Evolutionary conservation across 2,888 invertebrate species (phyloP), one percentile per base, ranked within the genome.

Genomic region (Opisthograptis luteolata): DNA sequence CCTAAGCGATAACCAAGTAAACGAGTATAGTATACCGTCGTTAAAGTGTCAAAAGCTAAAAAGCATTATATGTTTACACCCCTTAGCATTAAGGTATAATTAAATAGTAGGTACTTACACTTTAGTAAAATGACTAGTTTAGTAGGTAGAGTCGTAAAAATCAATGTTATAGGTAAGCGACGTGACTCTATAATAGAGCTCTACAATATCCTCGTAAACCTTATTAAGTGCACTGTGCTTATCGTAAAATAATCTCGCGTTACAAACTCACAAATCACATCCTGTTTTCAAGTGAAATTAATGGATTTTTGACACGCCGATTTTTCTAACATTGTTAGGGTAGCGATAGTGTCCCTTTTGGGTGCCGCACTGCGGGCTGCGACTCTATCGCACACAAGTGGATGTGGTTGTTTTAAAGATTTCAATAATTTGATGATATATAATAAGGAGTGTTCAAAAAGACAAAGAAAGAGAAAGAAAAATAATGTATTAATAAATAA

Each of bases 221-320:
- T 67, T 59, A 68, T 70, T 68, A 66, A 68, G 54, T 64, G 60
- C 58, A 60, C 67, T 63, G 58, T 44, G 60, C 60, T 73, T 79
- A 81, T 80, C 78, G 53, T 58, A 43, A 62, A 65, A 68, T 61
- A 64, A 76, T 76, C 74, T 71, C 62, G 67, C 66, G 61, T 73
- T 70, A 67, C 70, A 62, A 51, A 68, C 68, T 58, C 68, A 72
- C 72, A 68, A 62, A 62, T 67, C 66, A 73, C 75, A 80, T 83
- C 80, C 83, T 80, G 79, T 68, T 71, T 61, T 62, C 69, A 76
- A 87, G 70, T 83, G 72, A 78, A 80, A 81, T 83, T 82, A 87
- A 88, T 86, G 82, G 68, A 66, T 61, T 60, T 68, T 66, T 69
- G 68, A 69, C 71, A 62, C 52, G 64, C 58, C 62, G 69, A 64